Evolutionary conservation across 2,797 vertebrate genomes (phyloP).

Genomic region (Syndactyla subalaris): DNA sequence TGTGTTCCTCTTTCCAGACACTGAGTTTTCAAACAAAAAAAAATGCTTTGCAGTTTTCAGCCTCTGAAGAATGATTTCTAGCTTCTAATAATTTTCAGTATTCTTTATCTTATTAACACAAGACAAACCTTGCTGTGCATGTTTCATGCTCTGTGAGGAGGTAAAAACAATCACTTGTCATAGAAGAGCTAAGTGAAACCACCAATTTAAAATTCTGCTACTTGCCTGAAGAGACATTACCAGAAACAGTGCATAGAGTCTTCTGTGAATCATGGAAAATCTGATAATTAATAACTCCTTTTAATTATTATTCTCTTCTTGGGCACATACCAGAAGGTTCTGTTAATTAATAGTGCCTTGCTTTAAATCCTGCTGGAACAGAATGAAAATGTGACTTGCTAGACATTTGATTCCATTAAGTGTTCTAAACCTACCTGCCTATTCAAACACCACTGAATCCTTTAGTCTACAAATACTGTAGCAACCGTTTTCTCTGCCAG

Average conservation of each 20-base stretch:
- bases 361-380: background rate
- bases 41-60: background rate
- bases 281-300: background rate
- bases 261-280: background rate
- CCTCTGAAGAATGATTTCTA: background rate
- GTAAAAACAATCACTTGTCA: background rate
- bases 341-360: background rate
- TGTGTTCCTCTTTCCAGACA: background rate
- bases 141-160: background rate
- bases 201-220: background rate
- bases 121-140: background rate
- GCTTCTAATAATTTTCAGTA: background rate
- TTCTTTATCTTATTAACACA: background rate
- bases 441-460: background rate
- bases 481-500: background rate
- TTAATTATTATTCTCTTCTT: conserved; percentile 16
- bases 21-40: background rate
- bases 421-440: background rate
- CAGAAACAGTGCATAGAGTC: background rate
- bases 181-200: background rate
- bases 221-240: background rate
- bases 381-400: background rate
- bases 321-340: background rate
- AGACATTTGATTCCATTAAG: background rate
- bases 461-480: background rate